These are phyloP conservation scores for Bothrops alternatus DNA, from an alignment of 2,797 vertebrate species.

Conservation along the genomic window DNA sequence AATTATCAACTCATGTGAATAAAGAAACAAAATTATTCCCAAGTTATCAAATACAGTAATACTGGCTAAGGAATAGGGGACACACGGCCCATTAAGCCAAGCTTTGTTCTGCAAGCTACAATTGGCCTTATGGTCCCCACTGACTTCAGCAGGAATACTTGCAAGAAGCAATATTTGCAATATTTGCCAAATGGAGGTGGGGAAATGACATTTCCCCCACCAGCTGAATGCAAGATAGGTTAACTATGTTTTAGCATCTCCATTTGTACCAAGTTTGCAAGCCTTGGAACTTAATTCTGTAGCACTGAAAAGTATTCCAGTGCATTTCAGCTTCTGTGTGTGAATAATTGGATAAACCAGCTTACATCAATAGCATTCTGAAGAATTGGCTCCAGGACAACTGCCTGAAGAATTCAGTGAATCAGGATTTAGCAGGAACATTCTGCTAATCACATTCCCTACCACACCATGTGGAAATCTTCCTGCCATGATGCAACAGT, in stretches of 20 bases:
- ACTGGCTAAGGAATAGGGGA: neutral
- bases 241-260: neutral
- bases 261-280: conserved; percentile 2
- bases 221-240: neutral
- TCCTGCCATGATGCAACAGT: conserved; percentile 28
- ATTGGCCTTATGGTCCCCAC: neutral
- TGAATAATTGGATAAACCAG: neutral
- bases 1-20: neutral
- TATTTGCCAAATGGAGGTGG: neutral
- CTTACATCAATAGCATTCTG: conserved; percentile 32
- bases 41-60: neutral
- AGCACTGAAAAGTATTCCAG: neutral
- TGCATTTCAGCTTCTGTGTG: conserved; percentile 5
- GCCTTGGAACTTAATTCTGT: conserved; percentile 3
- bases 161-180: neutral
- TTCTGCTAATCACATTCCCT: conserved; percentile 50
- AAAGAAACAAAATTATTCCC: neutral
- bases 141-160: neutral
- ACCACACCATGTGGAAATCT: conserved; percentile 38
- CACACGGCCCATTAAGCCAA: neutral
- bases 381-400: conserved; percentile 22
- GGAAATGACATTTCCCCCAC: neutral
- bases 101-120: neutral
- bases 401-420: conserved; percentile 42
- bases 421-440: conserved; percentile 50